phyloP scores from a whole-genome alignment of 2,888 invertebrate species.

The Zaprionus lineosus region DNA sequence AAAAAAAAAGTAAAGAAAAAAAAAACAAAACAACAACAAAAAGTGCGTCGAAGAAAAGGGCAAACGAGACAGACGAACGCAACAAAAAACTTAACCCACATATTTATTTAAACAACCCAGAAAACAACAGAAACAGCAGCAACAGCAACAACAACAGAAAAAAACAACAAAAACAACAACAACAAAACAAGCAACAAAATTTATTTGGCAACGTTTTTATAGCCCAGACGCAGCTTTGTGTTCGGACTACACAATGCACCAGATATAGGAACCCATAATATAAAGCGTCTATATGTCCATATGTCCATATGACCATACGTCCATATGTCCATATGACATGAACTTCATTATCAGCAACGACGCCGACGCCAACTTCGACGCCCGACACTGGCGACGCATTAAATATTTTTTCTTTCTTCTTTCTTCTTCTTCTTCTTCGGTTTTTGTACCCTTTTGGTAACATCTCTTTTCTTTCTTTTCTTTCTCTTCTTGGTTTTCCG shows the following conservation, averaged over 20 bases:
- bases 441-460: too few relatives aligned
- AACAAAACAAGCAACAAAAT: constrained; percentile 35
- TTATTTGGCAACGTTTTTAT: constrained; percentile 75
- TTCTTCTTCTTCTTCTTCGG: constrained; percentile 16
- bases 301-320: constrained; percentile 15
- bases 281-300: constrained; percentile 4
- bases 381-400: too few relatives aligned
- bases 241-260: constrained; percentile 50
- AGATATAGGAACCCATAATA: too few relatives aligned
- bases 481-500: constrained; percentile 26
- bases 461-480: constrained; percentile 57
- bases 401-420: constrained; percentile 12
- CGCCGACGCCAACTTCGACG: constrained; percentile 55
- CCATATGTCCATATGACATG: constrained; percentile 69
- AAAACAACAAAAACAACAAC: too few relatives aligned
- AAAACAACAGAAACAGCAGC: not conserved
- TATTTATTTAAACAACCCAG: constrained; percentile 17
- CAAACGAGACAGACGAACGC: constrained; percentile 45
- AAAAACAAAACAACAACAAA: constrained; percentile 69
- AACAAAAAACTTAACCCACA: too few relatives aligned
- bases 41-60: constrained; percentile 69
- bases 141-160: too few relatives aligned
- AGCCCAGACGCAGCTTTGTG: constrained; percentile 54
- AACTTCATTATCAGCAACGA: constrained; percentile 70
- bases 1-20: constrained; percentile 32